Evolutionary conservation across 2,888 invertebrate species (phyloP).

Genomic region (Cremastinae sp.): DNA sequence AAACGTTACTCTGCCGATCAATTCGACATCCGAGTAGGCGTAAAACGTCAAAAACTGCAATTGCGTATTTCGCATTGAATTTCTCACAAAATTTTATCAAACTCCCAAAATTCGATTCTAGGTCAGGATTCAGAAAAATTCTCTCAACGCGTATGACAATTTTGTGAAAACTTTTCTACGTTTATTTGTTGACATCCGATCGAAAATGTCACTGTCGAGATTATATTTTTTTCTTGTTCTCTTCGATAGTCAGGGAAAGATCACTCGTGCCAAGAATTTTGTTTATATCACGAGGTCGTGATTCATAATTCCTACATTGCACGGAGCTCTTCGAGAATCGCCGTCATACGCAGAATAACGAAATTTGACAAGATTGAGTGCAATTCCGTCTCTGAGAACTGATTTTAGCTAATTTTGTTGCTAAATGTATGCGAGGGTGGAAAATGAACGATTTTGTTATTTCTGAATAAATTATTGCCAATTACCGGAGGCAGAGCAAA

Average conservation of each 20-base stretch:
- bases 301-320: constrained; percentile 34
- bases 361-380: not conserved
- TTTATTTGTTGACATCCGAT: not conserved
- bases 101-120: no score
- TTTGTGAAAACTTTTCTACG: not conserved
- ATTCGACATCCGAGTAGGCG: no score
- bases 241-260: not conserved
- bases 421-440: constrained; percentile 7
- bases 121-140: no score
- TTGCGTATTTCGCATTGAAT: no score
- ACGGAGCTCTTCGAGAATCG: not conserved
- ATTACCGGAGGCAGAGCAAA: constrained; percentile 20
- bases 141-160: no score
- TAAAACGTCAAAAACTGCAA: no score
- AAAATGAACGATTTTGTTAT: constrained; percentile 24
- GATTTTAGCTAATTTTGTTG: no score
- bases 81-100: no score
- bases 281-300: constrained; percentile 15
- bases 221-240: not conserved
- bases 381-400: no score
- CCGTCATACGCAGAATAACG: constrained; percentile 7
- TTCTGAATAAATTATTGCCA: constrained; percentile 44
- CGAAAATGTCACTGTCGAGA: not conserved
- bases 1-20: no score
- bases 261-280: not conserved